Percentiles rank a stretch among this genome's conserved stretches.
Conservation (phyloP, 2,888 invertebrate species). For the Mythimna ferrago region DNA sequence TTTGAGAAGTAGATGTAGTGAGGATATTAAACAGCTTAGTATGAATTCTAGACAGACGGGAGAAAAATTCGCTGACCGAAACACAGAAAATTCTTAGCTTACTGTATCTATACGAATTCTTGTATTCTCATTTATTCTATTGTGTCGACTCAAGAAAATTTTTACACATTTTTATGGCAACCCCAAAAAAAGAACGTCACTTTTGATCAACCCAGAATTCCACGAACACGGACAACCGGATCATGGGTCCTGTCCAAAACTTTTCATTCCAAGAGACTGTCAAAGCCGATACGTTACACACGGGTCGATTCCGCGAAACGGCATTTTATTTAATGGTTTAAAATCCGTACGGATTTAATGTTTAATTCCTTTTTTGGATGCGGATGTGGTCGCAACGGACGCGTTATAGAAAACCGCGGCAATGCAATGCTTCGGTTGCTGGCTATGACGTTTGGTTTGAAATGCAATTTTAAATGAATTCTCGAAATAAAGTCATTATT, state of each 20-base stretch:
- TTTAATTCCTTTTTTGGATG: slow-evolving; percentile 56
- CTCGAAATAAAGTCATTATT: slow-evolving; percentile 29
- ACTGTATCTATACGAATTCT: neutral
- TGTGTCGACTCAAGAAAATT: slow-evolving; percentile 8
- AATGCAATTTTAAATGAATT: slow-evolving; percentile 48
- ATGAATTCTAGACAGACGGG: neutral
- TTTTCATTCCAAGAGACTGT: slow-evolving; percentile 32
- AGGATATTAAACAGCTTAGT: neutral
- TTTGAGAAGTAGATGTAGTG: neutral
- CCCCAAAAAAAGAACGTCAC: slow-evolving; percentile 9
- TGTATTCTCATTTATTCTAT: neutral
- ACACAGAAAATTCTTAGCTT: neutral
- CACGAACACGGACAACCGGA: slow-evolving; percentile 29
- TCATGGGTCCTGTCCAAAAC: slow-evolving; percentile 30
- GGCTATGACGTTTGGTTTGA: slow-evolving; percentile 60
- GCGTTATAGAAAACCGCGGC: slow-evolving; percentile 64
- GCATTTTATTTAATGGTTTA: slow-evolving; percentile 40
- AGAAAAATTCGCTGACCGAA: neutral
- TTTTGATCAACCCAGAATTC: slow-evolving; percentile 29
- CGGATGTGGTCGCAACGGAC: slow-evolving; percentile 59
- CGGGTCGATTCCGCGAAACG: slow-evolving; percentile 29
- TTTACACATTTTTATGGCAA: slow-evolving; percentile 24
- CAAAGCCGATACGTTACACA: slow-evolving; percentile 14
- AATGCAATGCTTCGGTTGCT: slow-evolving; percentile 56
- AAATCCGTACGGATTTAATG: slow-evolving; percentile 47